Conservation (phyloP, 2,888 invertebrate genomes). For the Drosophila cracens region DNA sequence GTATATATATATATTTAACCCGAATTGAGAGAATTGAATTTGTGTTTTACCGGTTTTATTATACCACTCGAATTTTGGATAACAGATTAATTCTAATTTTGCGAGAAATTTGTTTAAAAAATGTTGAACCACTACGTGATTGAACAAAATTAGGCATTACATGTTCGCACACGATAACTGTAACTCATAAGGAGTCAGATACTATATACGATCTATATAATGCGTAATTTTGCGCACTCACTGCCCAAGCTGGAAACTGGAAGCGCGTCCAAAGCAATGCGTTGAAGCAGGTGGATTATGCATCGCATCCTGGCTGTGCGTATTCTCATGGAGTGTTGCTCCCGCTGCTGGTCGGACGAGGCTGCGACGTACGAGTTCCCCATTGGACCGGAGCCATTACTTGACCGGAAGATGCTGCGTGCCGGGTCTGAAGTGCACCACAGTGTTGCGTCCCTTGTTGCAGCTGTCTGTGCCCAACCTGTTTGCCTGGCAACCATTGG, state of each 20-base stretch:
- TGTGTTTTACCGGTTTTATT: constrained; percentile 47
- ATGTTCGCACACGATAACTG: constrained; percentile 19
- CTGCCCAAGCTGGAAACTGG: constrained; percentile 24
- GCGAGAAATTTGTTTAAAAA: constrained; percentile 32
- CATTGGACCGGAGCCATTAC: constrained; percentile 26
- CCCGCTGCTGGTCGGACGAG: constrained; percentile 68
- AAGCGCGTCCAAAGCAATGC: too few relatives aligned
- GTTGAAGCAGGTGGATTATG: background rate
- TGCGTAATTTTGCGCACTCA: constrained; percentile 57
- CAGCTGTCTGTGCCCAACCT: too few relatives aligned
- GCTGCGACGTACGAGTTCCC: constrained; percentile 37
- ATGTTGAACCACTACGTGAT: constrained; percentile 46
- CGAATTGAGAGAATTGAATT: background rate
- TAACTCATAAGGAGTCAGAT: background rate
- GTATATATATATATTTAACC: background rate
- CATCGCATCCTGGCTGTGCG: background rate
- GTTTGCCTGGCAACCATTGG: background rate
- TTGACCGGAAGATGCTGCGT: constrained; percentile 24
- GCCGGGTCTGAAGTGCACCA: constrained; percentile 61
- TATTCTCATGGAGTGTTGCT: constrained; percentile 53
- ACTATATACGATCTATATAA: constrained; percentile 29
- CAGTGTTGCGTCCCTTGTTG: constrained; percentile 21
- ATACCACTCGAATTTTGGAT: background rate
- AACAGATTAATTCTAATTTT: background rate
- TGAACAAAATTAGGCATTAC: constrained; percentile 52